These are phyloP conservation scores for Timema cristinae DNA, from an alignment of 2,888 invertebrate genomes.

Conservation along the genomic window DNA sequence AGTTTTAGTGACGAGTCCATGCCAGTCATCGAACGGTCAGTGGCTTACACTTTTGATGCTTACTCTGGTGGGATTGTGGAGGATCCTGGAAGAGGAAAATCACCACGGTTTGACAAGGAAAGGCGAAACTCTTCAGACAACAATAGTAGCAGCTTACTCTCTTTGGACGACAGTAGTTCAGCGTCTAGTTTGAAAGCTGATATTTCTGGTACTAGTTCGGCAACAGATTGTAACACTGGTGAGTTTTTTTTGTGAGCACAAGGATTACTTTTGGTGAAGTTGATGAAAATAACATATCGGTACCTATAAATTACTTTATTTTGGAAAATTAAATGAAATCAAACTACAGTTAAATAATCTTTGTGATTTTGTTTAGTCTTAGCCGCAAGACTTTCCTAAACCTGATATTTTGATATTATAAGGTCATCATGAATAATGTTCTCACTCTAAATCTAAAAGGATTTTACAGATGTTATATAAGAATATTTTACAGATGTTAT, in stretches of 20 bases:
- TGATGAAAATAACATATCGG: no score
- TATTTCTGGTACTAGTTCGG: conserved; percentile 27
- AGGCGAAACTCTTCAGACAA: conserved; percentile 26
- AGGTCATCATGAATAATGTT: no score
- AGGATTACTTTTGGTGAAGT: no score
- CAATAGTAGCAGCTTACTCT: conserved; percentile 28
- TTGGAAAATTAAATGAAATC: no score
- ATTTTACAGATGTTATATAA: no score
- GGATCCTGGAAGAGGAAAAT: conserved; percentile 48
- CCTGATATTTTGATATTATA: no score
- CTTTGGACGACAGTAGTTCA: conserved; percentile 29
- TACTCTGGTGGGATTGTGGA: conserved; percentile 63
- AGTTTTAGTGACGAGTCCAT: conserved; percentile 64
- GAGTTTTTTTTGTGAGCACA: background rate
- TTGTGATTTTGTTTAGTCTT: no score
- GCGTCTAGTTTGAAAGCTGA: conserved; percentile 28
- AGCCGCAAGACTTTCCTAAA: no score
- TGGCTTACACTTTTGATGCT: conserved; percentile 70
- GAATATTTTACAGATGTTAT: no score
- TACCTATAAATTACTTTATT: no score
- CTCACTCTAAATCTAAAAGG: no score
- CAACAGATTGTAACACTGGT: conserved; percentile 26
- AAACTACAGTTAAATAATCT: no score
- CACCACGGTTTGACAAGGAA: conserved; percentile 28
- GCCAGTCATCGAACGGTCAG: conserved; percentile 68